Base-by-base conservation (phyloP, 2,797 vertebrate genomes). In the Numenius phaeopus region DNA sequence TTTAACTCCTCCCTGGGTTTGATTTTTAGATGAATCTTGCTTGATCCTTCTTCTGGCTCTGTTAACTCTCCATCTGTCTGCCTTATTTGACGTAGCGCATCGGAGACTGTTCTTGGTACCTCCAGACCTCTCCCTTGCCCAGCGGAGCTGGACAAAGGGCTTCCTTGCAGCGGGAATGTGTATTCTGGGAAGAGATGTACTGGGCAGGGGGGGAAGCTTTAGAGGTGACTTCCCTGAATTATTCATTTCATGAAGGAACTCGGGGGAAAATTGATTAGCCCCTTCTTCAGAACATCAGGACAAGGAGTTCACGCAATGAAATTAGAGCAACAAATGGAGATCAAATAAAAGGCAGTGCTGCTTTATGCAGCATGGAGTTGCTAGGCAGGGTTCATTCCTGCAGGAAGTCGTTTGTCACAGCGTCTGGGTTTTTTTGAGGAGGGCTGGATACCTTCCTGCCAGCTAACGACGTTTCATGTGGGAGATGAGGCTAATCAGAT, bases 41-140 rank as follows among this genome's bases (percentile, higher is more conserved):
- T 61, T 94, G 83, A 90, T 83, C 95, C 94, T 83, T 91, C 71
- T 83, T 65, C 88, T 83, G 75, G 81, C 84, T 89, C 93, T 54
- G 37, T 75, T 85, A 46, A 16, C 72, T 89, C 78, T 87, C 93
- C 92, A 78, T 95, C 92, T 93, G 86, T 61, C 87, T 79, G 78
- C 83, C 34, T 61, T 7, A 3, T 11, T 40, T 77, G 81, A 49
- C 23, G 0, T 11, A 13, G 80, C 3, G 11, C 8, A 34, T 39
- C 80, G 9, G 15, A 29, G 76, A 1, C 5, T 10, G 62, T 32
- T 84, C 81, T 23, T 3, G 64, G 66, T 59, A 49, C 81, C 76
- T 76, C 44, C 89, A 81, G 72, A 50, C 21, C 85, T 58, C 75
- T 76, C 15, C 39, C 23, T 29, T 46, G 66, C 77, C 87, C 14